Percentiles rank a stretch among this genome's conserved stretches.
These are phyloP conservation scores for Vespertilio murinus DNA, from an alignment of 2,797 vertebrate genomes.

Conservation along the genomic window DNA sequence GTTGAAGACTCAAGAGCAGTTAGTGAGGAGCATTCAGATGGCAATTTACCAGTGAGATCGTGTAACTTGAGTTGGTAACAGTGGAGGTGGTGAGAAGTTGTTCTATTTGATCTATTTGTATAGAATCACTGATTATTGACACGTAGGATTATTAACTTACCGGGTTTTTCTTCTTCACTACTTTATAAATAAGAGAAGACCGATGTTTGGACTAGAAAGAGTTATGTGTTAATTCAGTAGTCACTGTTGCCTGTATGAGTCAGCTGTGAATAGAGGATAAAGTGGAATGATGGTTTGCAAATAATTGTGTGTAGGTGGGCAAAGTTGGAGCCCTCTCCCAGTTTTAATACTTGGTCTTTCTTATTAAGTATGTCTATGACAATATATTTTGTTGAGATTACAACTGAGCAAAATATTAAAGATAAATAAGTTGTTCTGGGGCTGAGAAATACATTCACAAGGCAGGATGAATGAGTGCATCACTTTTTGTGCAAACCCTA, in stretches of 20 bases:
- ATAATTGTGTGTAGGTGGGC: background rate
- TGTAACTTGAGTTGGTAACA: background rate
- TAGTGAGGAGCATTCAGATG: background rate
- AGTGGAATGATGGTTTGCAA: background rate
- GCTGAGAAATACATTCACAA: background rate
- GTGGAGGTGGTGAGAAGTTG: background rate
- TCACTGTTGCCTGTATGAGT: background rate
- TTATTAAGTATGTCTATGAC: background rate
- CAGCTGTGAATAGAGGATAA: background rate
- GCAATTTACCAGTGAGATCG: background rate
- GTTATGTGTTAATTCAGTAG: background rate
- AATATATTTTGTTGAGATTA: background rate
- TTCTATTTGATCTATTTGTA: background rate
- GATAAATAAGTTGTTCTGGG: slow-evolving; percentile 6
- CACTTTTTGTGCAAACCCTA: slow-evolving; percentile 17
- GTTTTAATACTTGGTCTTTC: background rate
- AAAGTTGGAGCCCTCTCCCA: background rate
- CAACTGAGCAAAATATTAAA: slow-evolving; percentile 32
- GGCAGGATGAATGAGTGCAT: slow-evolving; percentile 2
- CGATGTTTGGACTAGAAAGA: background rate
- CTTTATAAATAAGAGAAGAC: background rate
- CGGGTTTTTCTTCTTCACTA: background rate
- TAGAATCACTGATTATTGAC: background rate
- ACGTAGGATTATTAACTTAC: background rate
- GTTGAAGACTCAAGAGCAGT: background rate